These are phyloP conservation scores for Nymphalis polychloros DNA, from an alignment of 2,888 invertebrate species.

Conservation along the genomic window DNA sequence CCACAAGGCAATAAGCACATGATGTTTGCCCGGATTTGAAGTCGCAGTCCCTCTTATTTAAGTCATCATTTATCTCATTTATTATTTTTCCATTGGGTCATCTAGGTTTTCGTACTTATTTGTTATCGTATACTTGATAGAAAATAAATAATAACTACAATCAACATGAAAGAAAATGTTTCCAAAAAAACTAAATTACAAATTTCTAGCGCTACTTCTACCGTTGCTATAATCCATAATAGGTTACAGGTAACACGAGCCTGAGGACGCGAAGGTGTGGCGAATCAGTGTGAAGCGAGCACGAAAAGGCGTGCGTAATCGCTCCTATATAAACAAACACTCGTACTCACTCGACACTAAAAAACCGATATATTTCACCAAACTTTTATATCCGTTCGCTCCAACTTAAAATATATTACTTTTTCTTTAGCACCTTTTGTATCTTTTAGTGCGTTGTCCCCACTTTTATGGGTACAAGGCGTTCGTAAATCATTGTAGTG, in stretches of 20 bases:
- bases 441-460: constrained; percentile 80
- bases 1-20: no score
- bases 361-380: constrained; percentile 80
- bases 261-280: constrained; percentile 26
- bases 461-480: constrained; percentile 76
- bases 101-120: no score
- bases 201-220: background rate
- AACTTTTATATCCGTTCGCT: constrained; percentile 78
- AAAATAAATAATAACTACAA: background rate
- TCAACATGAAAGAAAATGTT: background rate
- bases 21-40: no score
- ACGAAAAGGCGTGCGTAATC: constrained; percentile 75
- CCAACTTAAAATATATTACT: constrained; percentile 79
- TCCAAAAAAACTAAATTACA: background rate
- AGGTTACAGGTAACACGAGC: constrained; percentile 21
- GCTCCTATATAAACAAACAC: constrained; percentile 74
- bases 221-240: background rate
- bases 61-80: no score
- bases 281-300: constrained; percentile 40
- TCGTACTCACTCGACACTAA: constrained; percentile 70
- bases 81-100: no score
- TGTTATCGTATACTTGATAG: background rate
- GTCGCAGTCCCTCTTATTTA: no score
- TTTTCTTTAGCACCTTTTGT: constrained; percentile 82
- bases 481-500: constrained; percentile 81